Conservation (phyloP, 1,140 invertebrate genomes). For the Philopotamus ludificatus region DNA sequence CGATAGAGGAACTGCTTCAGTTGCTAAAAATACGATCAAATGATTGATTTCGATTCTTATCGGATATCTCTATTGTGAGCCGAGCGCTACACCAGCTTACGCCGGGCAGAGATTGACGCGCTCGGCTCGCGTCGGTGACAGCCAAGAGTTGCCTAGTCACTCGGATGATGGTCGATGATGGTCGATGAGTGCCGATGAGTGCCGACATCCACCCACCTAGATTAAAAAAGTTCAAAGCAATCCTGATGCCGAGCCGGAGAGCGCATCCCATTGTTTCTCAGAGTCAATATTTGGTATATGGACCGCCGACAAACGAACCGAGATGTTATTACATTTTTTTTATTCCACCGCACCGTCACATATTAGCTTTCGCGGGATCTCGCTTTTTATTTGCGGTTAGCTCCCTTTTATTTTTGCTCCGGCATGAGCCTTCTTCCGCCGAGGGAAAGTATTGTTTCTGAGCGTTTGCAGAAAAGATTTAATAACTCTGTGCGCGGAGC, state of each 20-base stretch:
- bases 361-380: slow-evolving; percentile 36
- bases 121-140: background rate
- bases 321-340: slow-evolving; percentile 37
- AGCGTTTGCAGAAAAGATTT: slow-evolving; percentile 20
- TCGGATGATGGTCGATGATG: background rate
- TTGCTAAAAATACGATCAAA: no score
- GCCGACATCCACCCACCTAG: background rate
- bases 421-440: background rate
- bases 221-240: slow-evolving; percentile 38
- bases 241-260: background rate
- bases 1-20: no score
- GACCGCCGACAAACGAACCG: slow-evolving; percentile 39
- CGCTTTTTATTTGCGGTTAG: slow-evolving; percentile 29
- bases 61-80: no score
- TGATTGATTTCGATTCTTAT: no score
- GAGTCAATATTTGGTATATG: slow-evolving; percentile 38
- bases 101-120: no score
- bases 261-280: slow-evolving; percentile 36
- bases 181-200: background rate
- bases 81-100: no score
- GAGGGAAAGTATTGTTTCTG: no score
- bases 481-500: slow-evolving; percentile 4
- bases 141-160: slow-evolving; percentile 14
- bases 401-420: background rate
- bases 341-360: slow-evolving; percentile 26